Conservation (phyloP, 2,113 vertebrate genomes). For the Phocoena sinus region DNA sequence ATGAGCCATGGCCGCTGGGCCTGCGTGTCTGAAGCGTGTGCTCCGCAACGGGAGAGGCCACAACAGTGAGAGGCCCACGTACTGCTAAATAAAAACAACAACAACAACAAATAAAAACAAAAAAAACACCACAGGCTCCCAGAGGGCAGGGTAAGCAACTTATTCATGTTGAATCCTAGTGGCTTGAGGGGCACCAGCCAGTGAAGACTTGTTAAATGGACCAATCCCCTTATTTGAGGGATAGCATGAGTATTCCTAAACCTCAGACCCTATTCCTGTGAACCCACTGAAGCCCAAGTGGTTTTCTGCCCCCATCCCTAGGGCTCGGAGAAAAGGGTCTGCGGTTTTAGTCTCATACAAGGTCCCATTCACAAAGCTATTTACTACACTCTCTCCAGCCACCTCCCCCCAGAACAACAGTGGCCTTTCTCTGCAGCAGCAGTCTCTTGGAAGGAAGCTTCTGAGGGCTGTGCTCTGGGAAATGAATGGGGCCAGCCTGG, state of each 20-base stretch:
- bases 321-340: slow-evolving; percentile 35
- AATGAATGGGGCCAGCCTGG: slow-evolving; percentile 57
- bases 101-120: too few species aligned
- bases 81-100: too few species aligned
- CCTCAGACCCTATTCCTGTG: not conserved
- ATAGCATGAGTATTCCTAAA: not conserved
- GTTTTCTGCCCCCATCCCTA: not conserved
- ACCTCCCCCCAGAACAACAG: slow-evolving; percentile 64
- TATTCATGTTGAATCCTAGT: not conserved
- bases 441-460: slow-evolving; percentile 59
- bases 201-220: not conserved
- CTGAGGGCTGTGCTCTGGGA: slow-evolving; percentile 49
- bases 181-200: not conserved
- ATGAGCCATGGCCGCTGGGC: too few species aligned
- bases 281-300: not conserved
- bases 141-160: not conserved
- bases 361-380: slow-evolving; percentile 68
- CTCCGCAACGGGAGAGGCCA: too few species aligned
- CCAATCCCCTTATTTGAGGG: not conserved
- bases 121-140: not conserved
- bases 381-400: slow-evolving; percentile 61
- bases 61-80: too few species aligned
- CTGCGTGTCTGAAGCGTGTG: too few species aligned
- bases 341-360: slow-evolving; percentile 53
- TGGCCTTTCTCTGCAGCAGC: slow-evolving; percentile 58